These are phyloP conservation scores for Formicarius rufipectus DNA, from an alignment of 2,113 vertebrate species.

Conservation along the genomic window DNA sequence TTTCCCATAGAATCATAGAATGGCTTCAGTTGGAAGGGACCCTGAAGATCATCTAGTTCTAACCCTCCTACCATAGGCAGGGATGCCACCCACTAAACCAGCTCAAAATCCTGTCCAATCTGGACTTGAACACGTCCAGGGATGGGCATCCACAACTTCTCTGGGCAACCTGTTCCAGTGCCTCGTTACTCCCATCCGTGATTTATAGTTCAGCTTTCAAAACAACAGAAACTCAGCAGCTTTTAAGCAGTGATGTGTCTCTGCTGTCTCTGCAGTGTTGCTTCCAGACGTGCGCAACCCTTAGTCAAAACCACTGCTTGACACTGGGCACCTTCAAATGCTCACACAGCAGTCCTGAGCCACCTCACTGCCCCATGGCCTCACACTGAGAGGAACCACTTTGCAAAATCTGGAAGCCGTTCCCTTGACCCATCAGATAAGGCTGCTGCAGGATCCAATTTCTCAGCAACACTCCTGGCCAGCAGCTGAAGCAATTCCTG, in stretches of 20 bases:
- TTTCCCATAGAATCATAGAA: not conserved
- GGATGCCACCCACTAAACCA: not conserved
- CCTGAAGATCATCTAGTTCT: not conserved
- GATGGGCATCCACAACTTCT: not conserved
- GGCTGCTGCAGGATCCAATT: constrained; percentile 11
- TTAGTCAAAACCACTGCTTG: accelerated
- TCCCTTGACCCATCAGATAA: constrained; percentile 41
- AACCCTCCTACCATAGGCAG: not conserved
- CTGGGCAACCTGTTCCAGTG: not conserved
- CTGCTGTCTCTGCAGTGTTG: not conserved
- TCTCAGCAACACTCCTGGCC: constrained; percentile 3
- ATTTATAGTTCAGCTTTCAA: not conserved
- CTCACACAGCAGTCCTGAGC: not conserved
- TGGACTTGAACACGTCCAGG: not conserved
- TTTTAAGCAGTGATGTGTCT: not conserved
- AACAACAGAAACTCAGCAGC: not conserved
- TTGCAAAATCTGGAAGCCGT: not conserved
- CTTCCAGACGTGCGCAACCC: not conserved
- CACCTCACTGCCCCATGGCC: not conserved
- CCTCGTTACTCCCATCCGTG: not conserved
- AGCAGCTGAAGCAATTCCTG: constrained; percentile 39
- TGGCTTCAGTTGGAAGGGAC: not conserved
- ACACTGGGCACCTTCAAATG: not conserved
- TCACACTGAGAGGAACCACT: not conserved
- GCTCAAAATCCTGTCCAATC: not conserved